Evolutionary conservation across 1,140 invertebrate species (phyloP), one percentile per base, ranked within the genome.

Genomic region (Stenopsyche tienmushanensis): DNA sequence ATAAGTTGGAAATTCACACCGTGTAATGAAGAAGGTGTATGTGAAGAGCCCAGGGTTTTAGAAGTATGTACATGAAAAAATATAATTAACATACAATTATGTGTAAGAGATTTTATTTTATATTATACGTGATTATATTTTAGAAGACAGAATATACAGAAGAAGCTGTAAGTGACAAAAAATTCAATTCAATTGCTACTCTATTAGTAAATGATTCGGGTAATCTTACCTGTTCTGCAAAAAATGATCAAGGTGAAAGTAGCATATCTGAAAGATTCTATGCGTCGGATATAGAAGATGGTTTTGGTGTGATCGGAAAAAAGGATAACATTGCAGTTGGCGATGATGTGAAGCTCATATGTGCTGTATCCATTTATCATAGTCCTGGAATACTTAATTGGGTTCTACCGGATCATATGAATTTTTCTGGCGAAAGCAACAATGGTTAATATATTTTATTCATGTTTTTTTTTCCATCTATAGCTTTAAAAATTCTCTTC

Each of bases 351-450:
- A 74, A 69, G 21, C 53, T 86, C 1, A 79, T 74, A 5, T 88
- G 86, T 71, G 80, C 77, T 2, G 84, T 81, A 1, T 79, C 83
- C 1, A 73, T 80, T 21, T 83, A 85, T 55, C 47, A 7, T 41
- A 81, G 84, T 69, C 85, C 7, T n/a, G 34, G 18, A 45, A 18
- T 7, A n/a, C 8, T 47, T 79, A 34, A 75, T 78, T 3, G 65
- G 73, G 20, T n/a, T n/a, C n/a, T n/a, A n/a, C n/a, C n/a, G n/a
- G n/a, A n/a, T n/a, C 62, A 76, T 1, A 64, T 84, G 9, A 44
- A 67, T 21, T 85, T 83, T 83, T 71, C 65, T 17, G 67, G 64
- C 21, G 44, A 74, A 45, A 39, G 34, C 34, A 39, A 39, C n/a
- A 39, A 8, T 57, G 44, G 17, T n/a, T n/a, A n/a, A n/a, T n/a